Conservation (phyloP, 1,140 invertebrate genomes). For the Neotoxoptera formosana region DNA sequence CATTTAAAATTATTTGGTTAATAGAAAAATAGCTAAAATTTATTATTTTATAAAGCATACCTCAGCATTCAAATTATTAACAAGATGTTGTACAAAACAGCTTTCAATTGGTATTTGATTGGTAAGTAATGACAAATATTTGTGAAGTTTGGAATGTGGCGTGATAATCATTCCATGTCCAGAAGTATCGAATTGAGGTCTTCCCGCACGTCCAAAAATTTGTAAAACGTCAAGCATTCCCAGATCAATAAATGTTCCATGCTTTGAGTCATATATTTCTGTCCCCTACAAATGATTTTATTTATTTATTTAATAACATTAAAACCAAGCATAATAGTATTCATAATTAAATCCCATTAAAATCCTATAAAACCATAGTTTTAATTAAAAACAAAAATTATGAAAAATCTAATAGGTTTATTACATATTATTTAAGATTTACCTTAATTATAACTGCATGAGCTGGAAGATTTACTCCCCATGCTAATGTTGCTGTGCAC, state of each 20-base stretch:
- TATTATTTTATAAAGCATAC: slow-evolving; percentile 65
- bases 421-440: slow-evolving; percentile 60
- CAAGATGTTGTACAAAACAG: slow-evolving; percentile 89
- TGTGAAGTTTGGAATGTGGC: slow-evolving; percentile 87
- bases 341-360: background rate
- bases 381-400: background rate
- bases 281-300: slow-evolving; percentile 77
- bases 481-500: slow-evolving; percentile 97
- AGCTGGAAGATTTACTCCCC: slow-evolving; percentile 99
- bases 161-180: slow-evolving; percentile 97
- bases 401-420: background rate
- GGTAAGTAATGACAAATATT: slow-evolving; percentile 93
- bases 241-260: slow-evolving; percentile 92
- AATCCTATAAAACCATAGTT: background rate
- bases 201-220: slow-evolving; percentile 98
- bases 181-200: slow-evolving; percentile 90
- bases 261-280: slow-evolving; percentile 96
- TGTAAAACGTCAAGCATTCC: slow-evolving; percentile 98
- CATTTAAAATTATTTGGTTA: background rate
- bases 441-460: slow-evolving; percentile 97
- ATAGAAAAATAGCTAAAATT: slow-evolving; percentile 12
- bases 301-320: background rate
- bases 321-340: background rate
- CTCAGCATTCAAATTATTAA: slow-evolving; percentile 98
- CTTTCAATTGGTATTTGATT: slow-evolving; percentile 99